phyloP scores from a whole-genome alignment of 1,140 invertebrate genomes.

The Aphelinus atriplicis region DNA sequence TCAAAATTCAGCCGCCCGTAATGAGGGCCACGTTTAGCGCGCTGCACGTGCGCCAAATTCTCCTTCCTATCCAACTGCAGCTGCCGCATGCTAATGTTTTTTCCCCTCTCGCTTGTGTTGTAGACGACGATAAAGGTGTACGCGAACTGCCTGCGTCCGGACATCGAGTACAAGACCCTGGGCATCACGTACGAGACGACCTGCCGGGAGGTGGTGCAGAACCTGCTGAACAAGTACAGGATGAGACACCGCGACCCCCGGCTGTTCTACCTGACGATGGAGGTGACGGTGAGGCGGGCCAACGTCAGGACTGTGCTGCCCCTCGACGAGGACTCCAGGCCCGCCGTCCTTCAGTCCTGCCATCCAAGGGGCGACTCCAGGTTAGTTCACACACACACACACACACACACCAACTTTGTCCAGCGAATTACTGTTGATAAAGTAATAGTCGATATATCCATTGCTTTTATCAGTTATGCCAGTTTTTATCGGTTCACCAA shows the following conservation, averaged over 20 bases:
- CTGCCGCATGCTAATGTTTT: too few species aligned
- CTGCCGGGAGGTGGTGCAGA: conserved; percentile 84
- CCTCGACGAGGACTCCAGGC: conserved; percentile 87
- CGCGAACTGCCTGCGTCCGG: conserved; percentile 84
- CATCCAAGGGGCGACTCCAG: conserved; percentile 91
- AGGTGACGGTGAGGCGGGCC: conserved; percentile 83
- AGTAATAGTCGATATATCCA: neutral
- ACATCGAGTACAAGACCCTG: conserved; percentile 94
- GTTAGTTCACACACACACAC: conserved; percentile 63
- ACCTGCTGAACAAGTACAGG: conserved; percentile 87
- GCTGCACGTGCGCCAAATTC: too few species aligned
- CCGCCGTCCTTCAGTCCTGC: conserved; percentile 88
- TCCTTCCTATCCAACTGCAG: too few species aligned
- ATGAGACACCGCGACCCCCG: conserved; percentile 91
- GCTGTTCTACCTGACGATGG: conserved; percentile 94
- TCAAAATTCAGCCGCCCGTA: neutral
- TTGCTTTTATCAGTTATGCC: neutral
- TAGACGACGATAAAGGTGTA: conserved; percentile 93
- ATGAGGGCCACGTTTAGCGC: conserved; percentile 26
- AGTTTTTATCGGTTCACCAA: conserved; percentile 27
- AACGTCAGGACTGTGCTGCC: conserved; percentile 84
- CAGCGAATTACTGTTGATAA: neutral
- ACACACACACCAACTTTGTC: neutral
- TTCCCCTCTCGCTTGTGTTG: conserved; percentile 49
- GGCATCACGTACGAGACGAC: conserved; percentile 86